Conservation (phyloP, 2,113 vertebrate genomes). For the Verasper variegatus region DNA sequence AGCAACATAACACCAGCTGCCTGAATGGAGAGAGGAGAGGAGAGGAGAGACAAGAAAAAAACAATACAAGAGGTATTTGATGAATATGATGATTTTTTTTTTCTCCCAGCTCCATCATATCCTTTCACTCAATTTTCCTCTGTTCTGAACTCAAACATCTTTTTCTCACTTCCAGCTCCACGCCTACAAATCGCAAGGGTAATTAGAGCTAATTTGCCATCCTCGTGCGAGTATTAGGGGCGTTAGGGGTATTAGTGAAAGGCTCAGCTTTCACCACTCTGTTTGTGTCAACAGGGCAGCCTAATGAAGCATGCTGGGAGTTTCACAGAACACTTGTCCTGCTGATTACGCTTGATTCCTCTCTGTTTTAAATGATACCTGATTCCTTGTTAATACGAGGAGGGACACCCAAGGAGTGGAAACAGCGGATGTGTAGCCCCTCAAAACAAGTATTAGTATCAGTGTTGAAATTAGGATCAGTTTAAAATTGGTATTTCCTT, state of each 20-base stretch:
- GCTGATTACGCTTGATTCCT: conserved; percentile 65
- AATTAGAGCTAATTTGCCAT: conserved; percentile 73
- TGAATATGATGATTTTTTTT: conserved; percentile 68
- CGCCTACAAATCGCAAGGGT: conserved; percentile 66
- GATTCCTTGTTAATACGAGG: conserved; percentile 31
- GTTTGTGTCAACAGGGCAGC: conserved; percentile 71
- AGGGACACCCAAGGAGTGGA: conserved; percentile 35
- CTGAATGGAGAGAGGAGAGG: conserved; percentile 66
- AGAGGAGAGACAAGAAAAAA: not conserved
- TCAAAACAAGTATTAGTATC: not conserved
- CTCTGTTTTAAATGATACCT: conserved; percentile 59
- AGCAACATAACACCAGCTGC: conserved; percentile 84
- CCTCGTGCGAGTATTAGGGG: conserved; percentile 63
- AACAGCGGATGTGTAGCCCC: not conserved
- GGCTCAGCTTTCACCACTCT: conserved; percentile 68
- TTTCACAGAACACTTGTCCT: conserved; percentile 63
- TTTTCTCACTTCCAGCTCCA: conserved; percentile 63
- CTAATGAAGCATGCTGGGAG: conserved; percentile 76
- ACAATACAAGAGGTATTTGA: conserved; percentile 67
- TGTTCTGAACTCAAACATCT: conserved; percentile 23
- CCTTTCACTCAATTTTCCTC: conserved; percentile 39
- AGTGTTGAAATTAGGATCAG: not conserved
- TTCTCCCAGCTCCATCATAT: conserved; percentile 33
- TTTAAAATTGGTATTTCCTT: not conserved
- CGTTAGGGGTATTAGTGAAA: conserved; percentile 59